A percentile compares a stretch with the other conserved stretches of the same genome.
phyloP scores from a whole-genome alignment of 2,797 vertebrate species.

The Malurus splendens region DNA sequence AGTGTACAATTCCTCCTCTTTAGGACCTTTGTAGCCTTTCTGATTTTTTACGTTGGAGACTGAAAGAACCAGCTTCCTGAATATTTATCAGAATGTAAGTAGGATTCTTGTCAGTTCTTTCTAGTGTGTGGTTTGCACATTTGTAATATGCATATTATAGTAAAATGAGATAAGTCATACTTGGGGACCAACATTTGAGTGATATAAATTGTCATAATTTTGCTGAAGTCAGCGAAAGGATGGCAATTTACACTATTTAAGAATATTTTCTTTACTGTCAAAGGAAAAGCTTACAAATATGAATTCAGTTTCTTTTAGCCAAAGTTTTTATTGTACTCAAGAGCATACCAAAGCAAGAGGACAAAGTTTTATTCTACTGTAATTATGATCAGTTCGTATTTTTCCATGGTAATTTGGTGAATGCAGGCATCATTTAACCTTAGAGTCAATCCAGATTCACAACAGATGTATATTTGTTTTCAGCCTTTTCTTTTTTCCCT shows the following conservation, averaged over 20 bases:
- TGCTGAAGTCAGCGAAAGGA: background rate
- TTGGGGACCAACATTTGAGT: background rate
- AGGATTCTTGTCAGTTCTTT: constrained; percentile 14
- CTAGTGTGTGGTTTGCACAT: background rate
- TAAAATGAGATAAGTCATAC: background rate
- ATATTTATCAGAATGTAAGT: constrained; percentile 20
- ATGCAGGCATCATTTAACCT: constrained; percentile 56
- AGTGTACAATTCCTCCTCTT: background rate
- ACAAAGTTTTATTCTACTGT: constrained; percentile 43
- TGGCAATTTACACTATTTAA: background rate
- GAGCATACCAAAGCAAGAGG: constrained; percentile 41
- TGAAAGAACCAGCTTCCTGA: background rate
- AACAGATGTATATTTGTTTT: constrained; percentile 58
- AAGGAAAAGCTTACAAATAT: constrained; percentile 20
- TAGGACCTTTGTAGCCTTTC: background rate
- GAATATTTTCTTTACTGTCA: background rate
- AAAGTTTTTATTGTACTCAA: constrained; percentile 45
- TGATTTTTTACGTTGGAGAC: background rate
- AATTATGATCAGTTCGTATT: constrained; percentile 53
- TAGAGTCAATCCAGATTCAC: constrained; percentile 49
- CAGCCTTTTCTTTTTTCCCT: background rate
- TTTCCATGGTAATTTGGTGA: constrained; percentile 58
- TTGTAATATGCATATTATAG: background rate
- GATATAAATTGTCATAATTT: background rate
- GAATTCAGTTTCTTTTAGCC: constrained; percentile 30